Conservation (phyloP, 2,888 invertebrate species). For the Sphinx pinastri region DNA sequence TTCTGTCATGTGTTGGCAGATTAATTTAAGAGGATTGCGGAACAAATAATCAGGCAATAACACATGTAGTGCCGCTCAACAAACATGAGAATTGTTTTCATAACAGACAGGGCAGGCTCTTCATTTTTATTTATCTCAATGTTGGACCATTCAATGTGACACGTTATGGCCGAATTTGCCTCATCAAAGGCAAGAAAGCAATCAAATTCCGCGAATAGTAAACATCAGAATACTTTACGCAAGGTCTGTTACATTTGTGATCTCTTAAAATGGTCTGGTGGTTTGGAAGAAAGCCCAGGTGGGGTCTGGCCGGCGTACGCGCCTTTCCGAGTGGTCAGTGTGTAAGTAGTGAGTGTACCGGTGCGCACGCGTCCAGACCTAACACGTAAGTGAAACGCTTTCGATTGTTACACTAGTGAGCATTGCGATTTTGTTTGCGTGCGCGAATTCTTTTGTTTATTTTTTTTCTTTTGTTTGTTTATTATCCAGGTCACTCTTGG, state of each 20-base stretch:
- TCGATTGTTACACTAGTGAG: conserved; percentile 10
- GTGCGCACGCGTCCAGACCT: conserved; percentile 51
- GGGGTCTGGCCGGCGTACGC: conserved; percentile 44
- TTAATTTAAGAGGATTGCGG: background rate
- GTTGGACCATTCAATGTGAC: background rate
- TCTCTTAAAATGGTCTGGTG: conserved; percentile 48
- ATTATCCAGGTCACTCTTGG: too few species aligned
- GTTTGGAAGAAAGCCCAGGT: conserved; percentile 49
- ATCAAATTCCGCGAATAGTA: background rate
- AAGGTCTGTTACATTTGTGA: conserved; percentile 43
- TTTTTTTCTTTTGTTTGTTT: background rate
- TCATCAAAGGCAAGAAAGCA: background rate
- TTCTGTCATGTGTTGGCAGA: background rate
- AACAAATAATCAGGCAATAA: background rate
- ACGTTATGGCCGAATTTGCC: background rate
- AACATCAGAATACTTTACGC: conserved; percentile 34
- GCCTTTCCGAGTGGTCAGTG: conserved; percentile 43
- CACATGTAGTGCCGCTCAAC: too few species aligned
- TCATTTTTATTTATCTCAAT: too few species aligned
- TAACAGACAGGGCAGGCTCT: too few species aligned
- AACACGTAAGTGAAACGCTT: conserved; percentile 45
- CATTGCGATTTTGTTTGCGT: conserved; percentile 18
- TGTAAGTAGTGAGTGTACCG: conserved; percentile 46
- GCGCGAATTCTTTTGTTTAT: conserved; percentile 3
- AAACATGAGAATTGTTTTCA: too few species aligned